A percentile compares a stretch with the other conserved stretches of the same genome.
Conservation (phyloP, 2,797 vertebrate genomes). For the Alexandromys oeconomus region DNA sequence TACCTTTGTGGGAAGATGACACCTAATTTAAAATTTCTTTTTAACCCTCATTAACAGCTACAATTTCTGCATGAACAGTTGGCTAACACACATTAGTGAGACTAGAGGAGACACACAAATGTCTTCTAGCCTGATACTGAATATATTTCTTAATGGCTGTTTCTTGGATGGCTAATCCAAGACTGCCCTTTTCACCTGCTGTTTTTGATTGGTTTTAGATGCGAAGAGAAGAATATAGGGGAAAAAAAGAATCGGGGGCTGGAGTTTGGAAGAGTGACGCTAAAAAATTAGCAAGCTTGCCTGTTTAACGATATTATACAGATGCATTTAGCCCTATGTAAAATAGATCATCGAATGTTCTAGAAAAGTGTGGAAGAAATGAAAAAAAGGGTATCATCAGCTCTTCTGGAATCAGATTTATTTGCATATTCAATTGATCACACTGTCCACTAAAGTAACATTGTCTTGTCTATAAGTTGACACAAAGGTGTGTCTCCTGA, state of each 20-base stretch:
- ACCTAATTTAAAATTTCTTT: conserved; percentile 88
- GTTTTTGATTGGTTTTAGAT: conserved; percentile 89
- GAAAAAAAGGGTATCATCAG: not conserved
- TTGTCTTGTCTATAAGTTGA: conserved; percentile 30
- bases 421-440: conserved; percentile 8
- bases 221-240: conserved; percentile 87
- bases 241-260: conserved; percentile 85
- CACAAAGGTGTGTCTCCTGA: not conserved
- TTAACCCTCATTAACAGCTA: conserved; percentile 89
- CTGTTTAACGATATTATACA: conserved; percentile 46
- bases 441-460: conserved; percentile 34
- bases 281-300: conserved; percentile 65
- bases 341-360: not conserved
- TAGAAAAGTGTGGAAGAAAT: conserved; percentile 11
- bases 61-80: conserved; percentile 89
- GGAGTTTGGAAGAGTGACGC: conserved; percentile 88
- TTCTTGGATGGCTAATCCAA: conserved; percentile 68
- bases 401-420: conserved; percentile 30
- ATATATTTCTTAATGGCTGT: conserved; percentile 74
- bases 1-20: conserved; percentile 85
- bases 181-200: conserved; percentile 89
- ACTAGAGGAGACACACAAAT: conserved; percentile 81
- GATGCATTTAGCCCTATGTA: conserved; percentile 29
- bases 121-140: conserved; percentile 75
- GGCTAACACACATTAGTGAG: conserved; percentile 84